Evolutionary conservation across 2,113 vertebrate genomes (phyloP), one percentile per base, ranked within the genome.

Genomic region (Fukomys damarensis): DNA sequence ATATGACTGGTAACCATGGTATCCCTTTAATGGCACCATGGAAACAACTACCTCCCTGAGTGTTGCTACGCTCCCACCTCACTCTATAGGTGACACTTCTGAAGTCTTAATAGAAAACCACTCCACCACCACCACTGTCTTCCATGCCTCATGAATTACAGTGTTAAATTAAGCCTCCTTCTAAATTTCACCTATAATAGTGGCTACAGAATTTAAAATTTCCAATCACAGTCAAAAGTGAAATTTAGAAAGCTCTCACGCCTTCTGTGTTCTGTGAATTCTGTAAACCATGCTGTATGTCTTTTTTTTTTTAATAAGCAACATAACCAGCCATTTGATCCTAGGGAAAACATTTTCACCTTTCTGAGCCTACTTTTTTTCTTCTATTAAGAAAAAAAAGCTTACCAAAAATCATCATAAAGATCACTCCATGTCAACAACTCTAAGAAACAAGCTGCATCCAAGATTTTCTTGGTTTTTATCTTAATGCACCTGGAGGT

Each of bases 11-110:
- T 97, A 95, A 83, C 93, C 49, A 70, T 66, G 88, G 84, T 20
- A 72, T 16, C 30, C 59, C 49, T 72, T 79, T 58, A 82, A 92
- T 79, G 68, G n/a, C 28, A 66, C 88, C 95, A 86, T 95, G 80
- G 74, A 70, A 97, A 96, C 93, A 43, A 46, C 30, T 70, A 28
- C 56, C 66, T 96, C 81, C 61, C 81, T 87, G 30, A 24, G 70
- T 32, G 19, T 74, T 79, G 76, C 66, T 95, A 28, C 4, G 26
- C 93, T 86, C 13, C 28, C 66, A 95, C 81, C 86, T 63, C 83
- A n/a, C n/a, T n/a, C n/a, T n/a, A n/a, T n/a, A 24, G 70, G 43
- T 41, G 81, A 81, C 5, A 11, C 32, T 70, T 94, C 49, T 81
- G 63, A 88, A 46, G 72, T 94, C 92, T 77, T 65, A 77, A 59